Evolutionary conservation across 2,888 invertebrate species (phyloP).

Genomic region (Acrocyrtus sp.): DNA sequence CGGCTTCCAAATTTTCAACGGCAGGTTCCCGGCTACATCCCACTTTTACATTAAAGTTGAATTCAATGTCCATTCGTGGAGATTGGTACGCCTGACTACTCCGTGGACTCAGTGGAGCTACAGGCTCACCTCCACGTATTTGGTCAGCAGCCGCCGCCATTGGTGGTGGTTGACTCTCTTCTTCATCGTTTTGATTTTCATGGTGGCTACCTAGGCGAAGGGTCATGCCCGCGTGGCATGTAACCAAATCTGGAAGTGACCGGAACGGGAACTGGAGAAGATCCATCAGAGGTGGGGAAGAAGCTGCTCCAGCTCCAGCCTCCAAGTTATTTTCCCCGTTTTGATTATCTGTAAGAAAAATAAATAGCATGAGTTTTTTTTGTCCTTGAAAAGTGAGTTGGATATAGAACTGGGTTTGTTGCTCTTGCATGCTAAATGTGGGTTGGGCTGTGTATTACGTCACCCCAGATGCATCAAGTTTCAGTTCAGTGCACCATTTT

Average conservation of each 20-base stretch:
- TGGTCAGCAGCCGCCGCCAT: too few relatives aligned
- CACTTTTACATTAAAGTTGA: constrained; percentile 6
- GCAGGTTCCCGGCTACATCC: background rate
- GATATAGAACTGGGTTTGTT: too few relatives aligned
- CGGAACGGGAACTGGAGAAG: constrained; percentile 4
- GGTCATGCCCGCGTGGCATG: constrained; percentile 47
- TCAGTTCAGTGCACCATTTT: background rate
- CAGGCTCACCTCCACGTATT: too few relatives aligned
- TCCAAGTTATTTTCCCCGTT: too few relatives aligned
- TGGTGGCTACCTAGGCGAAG: constrained; percentile 22
- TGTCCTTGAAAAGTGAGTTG: too few relatives aligned
- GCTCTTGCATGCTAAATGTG: too few relatives aligned
- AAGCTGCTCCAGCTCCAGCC: too few relatives aligned
- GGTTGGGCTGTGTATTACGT: too few relatives aligned
- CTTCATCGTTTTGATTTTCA: too few relatives aligned
- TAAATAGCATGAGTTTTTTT: background rate
- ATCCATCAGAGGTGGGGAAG: background rate
- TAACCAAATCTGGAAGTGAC: constrained; percentile 49
- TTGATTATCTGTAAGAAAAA: constrained; percentile 12
- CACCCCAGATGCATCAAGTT: background rate
- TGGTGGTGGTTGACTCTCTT: too few relatives aligned
- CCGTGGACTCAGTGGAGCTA: constrained; percentile 13
- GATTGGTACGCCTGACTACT: background rate
- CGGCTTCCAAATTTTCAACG: too few relatives aligned
- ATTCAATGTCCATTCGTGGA: constrained; percentile 18